Evolutionary conservation across 2,888 invertebrate species (phyloP).

Genomic region (Druceiella hillmani): DNA sequence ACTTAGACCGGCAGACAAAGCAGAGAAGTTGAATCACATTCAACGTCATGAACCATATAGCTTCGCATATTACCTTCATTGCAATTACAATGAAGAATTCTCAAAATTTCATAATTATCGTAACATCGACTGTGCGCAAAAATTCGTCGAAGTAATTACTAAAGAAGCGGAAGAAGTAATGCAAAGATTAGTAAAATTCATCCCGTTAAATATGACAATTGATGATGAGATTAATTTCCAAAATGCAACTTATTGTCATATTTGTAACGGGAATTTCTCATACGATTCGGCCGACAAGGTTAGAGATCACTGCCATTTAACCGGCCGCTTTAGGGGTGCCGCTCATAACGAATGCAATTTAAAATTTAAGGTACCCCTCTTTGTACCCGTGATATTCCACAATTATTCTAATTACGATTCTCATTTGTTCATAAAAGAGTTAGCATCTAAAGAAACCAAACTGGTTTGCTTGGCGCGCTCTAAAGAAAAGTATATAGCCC

Average conservation of each 20-base stretch:
- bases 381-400: constrained; percentile 29
- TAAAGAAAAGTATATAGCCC: constrained; percentile 30
- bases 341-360: constrained; percentile 29
- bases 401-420: constrained; percentile 28
- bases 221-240: constrained; percentile 23
- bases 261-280: constrained; percentile 20
- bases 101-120: too few species aligned
- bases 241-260: constrained; percentile 22
- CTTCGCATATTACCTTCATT: neutral
- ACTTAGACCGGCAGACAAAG: neutral
- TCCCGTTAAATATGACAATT: too few species aligned
- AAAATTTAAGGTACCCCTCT: constrained; percentile 25
- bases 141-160: too few species aligned
- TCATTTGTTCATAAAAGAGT: constrained; percentile 27
- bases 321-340: constrained; percentile 25
- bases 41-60: neutral
- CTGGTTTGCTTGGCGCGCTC: constrained; percentile 26
- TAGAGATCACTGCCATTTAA: constrained; percentile 27
- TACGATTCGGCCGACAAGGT: constrained; percentile 19
- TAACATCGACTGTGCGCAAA: too few species aligned
- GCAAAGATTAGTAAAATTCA: too few species aligned
- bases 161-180: too few species aligned
- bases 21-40: neutral
- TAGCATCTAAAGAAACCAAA: constrained; percentile 20
- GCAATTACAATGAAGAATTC: too few species aligned